Base-by-base conservation (phyloP, 2,113 vertebrate species). In the Blennius ocellaris region DNA sequence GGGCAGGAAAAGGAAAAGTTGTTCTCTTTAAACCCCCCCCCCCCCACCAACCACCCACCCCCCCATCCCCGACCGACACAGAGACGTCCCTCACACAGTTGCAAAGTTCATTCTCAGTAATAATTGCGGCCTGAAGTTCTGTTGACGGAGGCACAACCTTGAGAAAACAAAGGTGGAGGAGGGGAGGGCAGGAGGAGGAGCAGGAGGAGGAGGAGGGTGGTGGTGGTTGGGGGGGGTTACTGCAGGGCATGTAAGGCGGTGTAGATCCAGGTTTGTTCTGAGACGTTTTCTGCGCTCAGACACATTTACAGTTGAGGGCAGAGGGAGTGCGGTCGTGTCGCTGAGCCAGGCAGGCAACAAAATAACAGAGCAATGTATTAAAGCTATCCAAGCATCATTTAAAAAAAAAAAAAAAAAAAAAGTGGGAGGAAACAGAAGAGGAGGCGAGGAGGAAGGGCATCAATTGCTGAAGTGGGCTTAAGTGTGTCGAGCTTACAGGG, bases 371-470 rank as follows among this genome's bases (percentile, higher is more conserved):
- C 14, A 5, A 69, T 56, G 73, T 76, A 80, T 88, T 93, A 93
- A 94, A 94, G 90, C 93, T 93, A 88, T 93, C 55, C 6, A 53
- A 91, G 81, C 63, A 80, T 86, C 80, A 73, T 75, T 30, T 2
- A 30, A 30, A 30, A 30, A 30, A 30, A 30, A 30, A 30, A 30
- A 30, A 30, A 30, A 30, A 30, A 30, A 30, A 30, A 30, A 30
- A 65, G 69, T 67, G 72, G 72, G 58, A 64, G 68, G 56, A 17
- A 54, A 81, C 14, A 57, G 58, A 78, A 59, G 63, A 71, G 73
- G 30, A 49, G 53, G 21, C 8, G 38, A 49, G 47, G 54, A 39
- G 48, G 50, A 61, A 67, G 64, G 70, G 64, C 47, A 73, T 66
- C 8, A 17, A 64, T 78, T 73, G 53, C 52, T 71, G 61, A 58